Evolutionary conservation across 2,888 invertebrate species (phyloP), one percentile per base, ranked within the genome.

Genomic region (Ceratothoa steindachneri): DNA sequence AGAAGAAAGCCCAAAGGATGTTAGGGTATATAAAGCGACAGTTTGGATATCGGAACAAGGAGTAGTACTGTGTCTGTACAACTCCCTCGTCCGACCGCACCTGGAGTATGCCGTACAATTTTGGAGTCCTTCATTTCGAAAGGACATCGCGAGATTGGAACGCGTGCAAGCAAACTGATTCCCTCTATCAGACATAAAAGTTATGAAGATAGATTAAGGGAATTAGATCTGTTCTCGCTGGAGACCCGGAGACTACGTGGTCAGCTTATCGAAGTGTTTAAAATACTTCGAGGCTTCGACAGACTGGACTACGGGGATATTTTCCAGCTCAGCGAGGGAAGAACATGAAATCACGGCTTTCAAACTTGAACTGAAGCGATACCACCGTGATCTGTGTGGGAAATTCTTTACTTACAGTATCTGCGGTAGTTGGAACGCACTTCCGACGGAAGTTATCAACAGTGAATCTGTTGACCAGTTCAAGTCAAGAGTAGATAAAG

Each of bases 41-140:
- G 24, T 68, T 68, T 68, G n/a, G 69, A 27, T 51, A 19, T 24
- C 30, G 41, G 31, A 68, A 68, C 52, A 68, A 28, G 69, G 51
- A 51, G 27, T 68, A 41, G 52, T 68, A 27, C 27, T 68, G 24
- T 68, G 24, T 22, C 30, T 67, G 19, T 30, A 67, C 9, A 30
- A 30, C 30, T 67, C 31, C 22, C 67, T 68, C n/a, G 69, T 68
- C 12, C 27, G 9, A 12, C 19, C 69, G 15, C 69, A 68, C 51
- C 69, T 51, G 69, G 4, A 41, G 51, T 68, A 51, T 15, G 12
- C 51, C 7, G 69, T 41, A 12, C 52, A 68, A 24, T 51, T 68
- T 51, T 51, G 12, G 69, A 41, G 22, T 7, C 7, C 69, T 15
- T 41, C 22, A 1, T 31, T 68, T 5, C 31, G 31, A 15, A 68